Conservation (phyloP, 37 sponge, comb jelly and placozoan genomes). For the Chondrilla cf. caribensis region DNA sequence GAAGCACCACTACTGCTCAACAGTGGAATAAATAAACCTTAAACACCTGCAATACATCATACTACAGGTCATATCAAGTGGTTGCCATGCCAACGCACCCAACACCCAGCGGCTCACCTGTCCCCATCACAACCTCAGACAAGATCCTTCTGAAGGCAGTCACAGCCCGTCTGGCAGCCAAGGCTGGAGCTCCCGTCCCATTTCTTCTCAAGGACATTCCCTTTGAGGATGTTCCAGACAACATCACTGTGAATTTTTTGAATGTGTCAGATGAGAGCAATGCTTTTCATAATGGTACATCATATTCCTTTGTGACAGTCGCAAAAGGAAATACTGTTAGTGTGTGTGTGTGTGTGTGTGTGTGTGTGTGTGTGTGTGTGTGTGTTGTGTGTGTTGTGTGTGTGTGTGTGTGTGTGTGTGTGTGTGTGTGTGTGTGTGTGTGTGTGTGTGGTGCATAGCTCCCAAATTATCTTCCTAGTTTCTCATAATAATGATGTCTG, state of each 20-base stretch:
- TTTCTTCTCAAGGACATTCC: conserved; percentile 36
- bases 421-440: no score
- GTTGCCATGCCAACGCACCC: conserved; percentile 46
- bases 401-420: not conserved
- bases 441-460: not conserved
- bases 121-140: conserved; percentile 9
- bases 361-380: no score
- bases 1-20: conserved; percentile 7
- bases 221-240: conserved; percentile 25
- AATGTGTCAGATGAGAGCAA: not conserved
- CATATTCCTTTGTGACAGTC: conserved; percentile 48
- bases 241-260: conserved; percentile 9
- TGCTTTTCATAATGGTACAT: conserved; percentile 37
- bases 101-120: conserved; percentile 1
- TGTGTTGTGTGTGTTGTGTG: no score
- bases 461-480: not conserved
- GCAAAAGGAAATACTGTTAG: conserved; percentile 2
- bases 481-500: not conserved
- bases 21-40: not conserved
- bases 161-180: conserved; percentile 13
- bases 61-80: conserved; percentile 45
- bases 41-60: no score
- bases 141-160: conserved; percentile 25
- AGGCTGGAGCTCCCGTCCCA: conserved; percentile 31
- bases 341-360: not conserved